Percentiles rank a stretch among this genome's conserved stretches.
These are phyloP conservation scores for Theretra japonica DNA, from an alignment of 2,888 invertebrate genomes.

Conservation along the genomic window DNA sequence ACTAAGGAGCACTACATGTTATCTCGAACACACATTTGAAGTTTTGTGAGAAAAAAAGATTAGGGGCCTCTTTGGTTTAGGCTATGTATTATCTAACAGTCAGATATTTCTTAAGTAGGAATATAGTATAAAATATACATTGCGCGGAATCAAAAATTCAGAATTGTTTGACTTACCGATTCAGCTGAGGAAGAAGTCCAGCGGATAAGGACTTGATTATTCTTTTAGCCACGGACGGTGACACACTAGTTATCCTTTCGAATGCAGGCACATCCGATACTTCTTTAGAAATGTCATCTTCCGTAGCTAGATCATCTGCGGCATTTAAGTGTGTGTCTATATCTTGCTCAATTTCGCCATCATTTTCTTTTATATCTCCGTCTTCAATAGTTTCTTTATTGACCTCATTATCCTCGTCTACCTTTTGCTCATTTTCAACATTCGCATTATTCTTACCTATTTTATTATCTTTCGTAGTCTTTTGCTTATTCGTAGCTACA, in stretches of 20 bases:
- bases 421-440: constrained; percentile 30
- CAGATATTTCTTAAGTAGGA: no score
- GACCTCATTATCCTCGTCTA: background rate
- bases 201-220: constrained; percentile 89
- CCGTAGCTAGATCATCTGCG: constrained; percentile 69
- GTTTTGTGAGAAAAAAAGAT: no score
- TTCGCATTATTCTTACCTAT: constrained; percentile 46
- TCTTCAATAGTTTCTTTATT: constrained; percentile 44
- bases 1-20: no score
- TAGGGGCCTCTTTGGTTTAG: no score
- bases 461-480: constrained; percentile 30
- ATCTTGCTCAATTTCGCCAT: constrained; percentile 53
- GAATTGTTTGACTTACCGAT: constrained; percentile 76
- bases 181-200: constrained; percentile 91
- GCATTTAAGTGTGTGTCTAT: constrained; percentile 67
- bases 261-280: constrained; percentile 64
- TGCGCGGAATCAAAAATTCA: background rate
- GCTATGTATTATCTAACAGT: no score
- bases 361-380: constrained; percentile 43
- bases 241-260: constrained; percentile 83
- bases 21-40: no score
- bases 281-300: constrained; percentile 63
- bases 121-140: no score
- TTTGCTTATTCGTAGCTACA: constrained; percentile 48
- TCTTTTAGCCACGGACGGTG: constrained; percentile 89